Conservation (phyloP, 1,140 invertebrate genomes). For the Coboldia fuscipes region DNA sequence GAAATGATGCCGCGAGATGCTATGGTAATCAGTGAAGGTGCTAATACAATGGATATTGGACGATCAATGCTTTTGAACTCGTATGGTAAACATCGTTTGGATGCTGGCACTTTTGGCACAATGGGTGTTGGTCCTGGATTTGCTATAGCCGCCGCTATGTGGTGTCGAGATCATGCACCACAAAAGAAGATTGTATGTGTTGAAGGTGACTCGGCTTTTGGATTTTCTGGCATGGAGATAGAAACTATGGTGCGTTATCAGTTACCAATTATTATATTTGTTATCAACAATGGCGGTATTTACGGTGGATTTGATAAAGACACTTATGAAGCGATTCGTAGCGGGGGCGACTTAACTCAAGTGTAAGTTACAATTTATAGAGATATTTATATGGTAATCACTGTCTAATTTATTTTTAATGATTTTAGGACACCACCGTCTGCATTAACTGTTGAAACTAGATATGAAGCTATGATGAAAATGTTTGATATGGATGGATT, state of each 20-base stretch:
- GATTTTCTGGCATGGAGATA: slow-evolving; percentile 94
- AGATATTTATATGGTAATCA: too few relatives aligned
- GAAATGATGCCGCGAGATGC: slow-evolving; percentile 53
- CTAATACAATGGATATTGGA: slow-evolving; percentile 97
- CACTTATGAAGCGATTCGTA: slow-evolving; percentile 43
- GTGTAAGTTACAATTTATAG: too few relatives aligned
- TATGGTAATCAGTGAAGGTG: slow-evolving; percentile 92
- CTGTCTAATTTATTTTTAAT: slow-evolving; percentile 5
- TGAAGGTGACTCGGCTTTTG: slow-evolving; percentile 91
- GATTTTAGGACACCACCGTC: slow-evolving; percentile 58
- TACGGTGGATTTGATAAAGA: slow-evolving; percentile 67
- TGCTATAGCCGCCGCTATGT: slow-evolving; percentile 79
- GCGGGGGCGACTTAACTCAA: slow-evolving; percentile 36
- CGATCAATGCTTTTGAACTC: slow-evolving; percentile 67
- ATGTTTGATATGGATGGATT: slow-evolving; percentile 67
- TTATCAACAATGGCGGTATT: slow-evolving; percentile 94
- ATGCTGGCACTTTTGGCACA: slow-evolving; percentile 87
- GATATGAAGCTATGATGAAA: slow-evolving; percentile 77
- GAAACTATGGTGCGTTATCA: slow-evolving; percentile 91
- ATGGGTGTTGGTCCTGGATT: slow-evolving; percentile 93
- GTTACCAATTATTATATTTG: slow-evolving; percentile 72
- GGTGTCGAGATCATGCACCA: slow-evolving; percentile 59
- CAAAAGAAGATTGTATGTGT: slow-evolving; percentile 66
- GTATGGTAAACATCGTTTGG: slow-evolving; percentile 62
- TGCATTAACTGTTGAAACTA: slow-evolving; percentile 46